Conservation (phyloP, 64 coral and sea anemone species). For the Actinia equina region DNA sequence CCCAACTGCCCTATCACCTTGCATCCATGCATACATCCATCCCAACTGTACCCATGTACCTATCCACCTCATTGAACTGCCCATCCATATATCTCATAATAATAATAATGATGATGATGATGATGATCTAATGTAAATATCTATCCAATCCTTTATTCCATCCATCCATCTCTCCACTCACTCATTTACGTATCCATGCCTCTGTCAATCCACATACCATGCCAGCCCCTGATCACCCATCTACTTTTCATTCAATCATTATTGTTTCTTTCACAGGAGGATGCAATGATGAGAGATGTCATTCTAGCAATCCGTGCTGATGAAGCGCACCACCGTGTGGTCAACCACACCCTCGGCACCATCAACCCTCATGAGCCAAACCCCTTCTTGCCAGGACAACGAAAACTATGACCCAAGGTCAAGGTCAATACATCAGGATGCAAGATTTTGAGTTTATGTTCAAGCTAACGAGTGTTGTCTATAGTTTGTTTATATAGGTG, state of each 20-base stretch:
- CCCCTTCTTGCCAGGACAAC: constrained; percentile 87
- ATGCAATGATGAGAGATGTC: constrained; percentile 88
- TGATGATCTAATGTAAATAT: not conserved
- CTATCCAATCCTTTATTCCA: not conserved
- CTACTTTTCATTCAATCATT: not conserved
- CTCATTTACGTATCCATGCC: too few relatives aligned
- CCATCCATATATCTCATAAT: not conserved
- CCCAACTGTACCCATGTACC: not conserved
- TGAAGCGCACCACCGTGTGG: constrained; percentile 94
- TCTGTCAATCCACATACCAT: not conserved
- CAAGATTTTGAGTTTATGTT: too few relatives aligned
- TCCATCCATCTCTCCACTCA: too few relatives aligned
- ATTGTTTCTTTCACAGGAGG: constrained; percentile 47
- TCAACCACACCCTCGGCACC: constrained; percentile 92
- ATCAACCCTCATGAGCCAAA: constrained; percentile 84
- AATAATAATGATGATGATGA: not conserved
- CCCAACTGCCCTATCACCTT: not conserved
- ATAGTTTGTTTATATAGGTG: too few relatives aligned
- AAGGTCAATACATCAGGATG: too few relatives aligned
- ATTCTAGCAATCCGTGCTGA: constrained; percentile 97
- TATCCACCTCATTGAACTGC: not conserved
- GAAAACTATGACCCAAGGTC: constrained; percentile 56
- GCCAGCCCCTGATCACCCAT: not conserved
- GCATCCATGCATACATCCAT: not conserved
- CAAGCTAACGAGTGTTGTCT: too few relatives aligned